Evolutionary conservation across 1,140 invertebrate genomes (phyloP), one percentile per base, ranked within the genome.

Genomic region (Drosophila erecta): DNA sequence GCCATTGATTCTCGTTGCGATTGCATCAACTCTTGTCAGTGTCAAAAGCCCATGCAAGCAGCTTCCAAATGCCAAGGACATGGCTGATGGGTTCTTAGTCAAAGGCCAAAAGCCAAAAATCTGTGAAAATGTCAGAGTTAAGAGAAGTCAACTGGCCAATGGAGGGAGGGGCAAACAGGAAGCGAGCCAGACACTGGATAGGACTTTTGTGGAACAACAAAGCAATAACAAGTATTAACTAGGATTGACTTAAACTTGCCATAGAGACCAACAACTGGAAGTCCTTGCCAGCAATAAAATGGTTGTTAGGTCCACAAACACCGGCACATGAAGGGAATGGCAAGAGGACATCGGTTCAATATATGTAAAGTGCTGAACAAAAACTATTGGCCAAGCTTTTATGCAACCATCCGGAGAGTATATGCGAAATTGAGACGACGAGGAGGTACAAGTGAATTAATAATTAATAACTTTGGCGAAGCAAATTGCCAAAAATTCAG

Each of bases 1-100:
- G 41, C 3, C 35, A 44, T 41, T 49, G 54, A 76, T 76, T 35
- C 46, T 46, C 17, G 79, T 74, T 66, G 55, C 30, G 67, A 67
- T 74, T 69, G 77, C 70, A 69, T 46, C 22, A 46, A 47, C 35
- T 43, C 17, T 27, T 33, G 62, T 56, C 62, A 30, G n/a, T 35
- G 22, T 30, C 40, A 38, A 38, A 62, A 69, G 47, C 17, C 24
- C 40, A 46, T 54, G 57, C 61, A 55, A 17, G 44, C 40, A 53
- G 54, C n/a, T 33, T 56, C 47, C 55, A 79, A 83, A 85, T 84
- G 76, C 58, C 81, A 84, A 84, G 80, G 80, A 79, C 80, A 56
- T 54, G 40, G 41, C 5, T 50, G 41, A 38, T 27, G 59, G 44
- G 44, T 22, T 41, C 33, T 20, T 56, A 51, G 0, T 43, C 38